Evolutionary conservation across 2,797 vertebrate genomes (phyloP).

Genomic region (Falco columbarius): DNA sequence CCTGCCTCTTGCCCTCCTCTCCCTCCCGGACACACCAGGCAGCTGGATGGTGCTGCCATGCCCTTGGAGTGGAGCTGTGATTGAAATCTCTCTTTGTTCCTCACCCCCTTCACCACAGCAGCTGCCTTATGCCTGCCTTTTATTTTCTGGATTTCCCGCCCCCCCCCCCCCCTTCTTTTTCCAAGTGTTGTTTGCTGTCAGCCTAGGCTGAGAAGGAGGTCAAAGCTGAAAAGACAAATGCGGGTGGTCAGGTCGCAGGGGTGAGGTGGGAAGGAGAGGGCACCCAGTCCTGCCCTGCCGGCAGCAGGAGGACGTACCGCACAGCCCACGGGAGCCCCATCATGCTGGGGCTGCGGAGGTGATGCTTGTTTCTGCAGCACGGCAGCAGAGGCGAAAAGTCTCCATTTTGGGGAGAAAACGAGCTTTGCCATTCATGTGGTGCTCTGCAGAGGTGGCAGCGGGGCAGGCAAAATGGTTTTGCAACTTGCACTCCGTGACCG

Average conservation of each 20-base stretch:
- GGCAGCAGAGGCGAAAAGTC: not conserved
- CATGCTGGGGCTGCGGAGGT: not conserved
- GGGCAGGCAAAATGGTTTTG: not conserved
- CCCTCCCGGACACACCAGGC: not conserved
- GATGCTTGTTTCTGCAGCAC: not conserved
- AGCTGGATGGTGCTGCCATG: fast-evolving
- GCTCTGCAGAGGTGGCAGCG: not conserved
- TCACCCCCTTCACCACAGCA: not conserved
- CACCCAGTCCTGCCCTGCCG: not conserved
- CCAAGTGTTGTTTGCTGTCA: slow-evolving; percentile 5
- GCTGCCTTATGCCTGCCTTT: not conserved
- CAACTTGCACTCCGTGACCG: fast-evolving
- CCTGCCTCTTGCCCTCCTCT: not conserved
- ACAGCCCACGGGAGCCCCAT: fast-evolving
- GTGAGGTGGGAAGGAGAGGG: slow-evolving; percentile 13
- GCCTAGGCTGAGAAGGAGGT: not conserved
- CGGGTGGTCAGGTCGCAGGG: not conserved
- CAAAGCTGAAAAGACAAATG: slow-evolving; percentile 21
- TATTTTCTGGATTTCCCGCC: fast-evolving
- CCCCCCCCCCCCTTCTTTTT: not conserved
- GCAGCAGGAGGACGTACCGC: not conserved
- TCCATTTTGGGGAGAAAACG: not conserved
- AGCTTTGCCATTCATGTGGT: not conserved
- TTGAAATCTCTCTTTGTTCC: slow-evolving; percentile 26
- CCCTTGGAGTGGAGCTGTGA: not conserved